Percentiles rank a stretch among this genome's conserved stretches.
Conservation (phyloP, 2,888 invertebrate species). For the Thymelicus acteon region DNA sequence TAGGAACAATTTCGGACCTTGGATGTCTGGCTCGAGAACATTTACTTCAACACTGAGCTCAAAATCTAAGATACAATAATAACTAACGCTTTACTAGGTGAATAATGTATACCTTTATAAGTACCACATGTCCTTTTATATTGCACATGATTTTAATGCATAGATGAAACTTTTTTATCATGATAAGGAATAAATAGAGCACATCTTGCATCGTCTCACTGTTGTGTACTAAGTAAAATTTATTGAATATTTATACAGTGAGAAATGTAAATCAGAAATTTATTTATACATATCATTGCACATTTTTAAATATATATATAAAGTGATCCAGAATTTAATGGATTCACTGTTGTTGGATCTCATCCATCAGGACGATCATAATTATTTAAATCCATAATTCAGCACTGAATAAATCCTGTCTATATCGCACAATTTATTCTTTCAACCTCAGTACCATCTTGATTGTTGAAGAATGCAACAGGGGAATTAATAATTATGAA, state of each 20-base stretch:
- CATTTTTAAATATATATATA: background rate
- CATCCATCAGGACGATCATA: background rate
- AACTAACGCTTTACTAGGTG: conserved; percentile 79
- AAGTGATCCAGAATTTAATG: background rate
- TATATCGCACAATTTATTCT: no score
- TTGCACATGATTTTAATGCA: conserved; percentile 59
- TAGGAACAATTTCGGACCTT: conserved; percentile 19
- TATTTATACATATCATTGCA: conserved; percentile 15
- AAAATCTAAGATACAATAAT: conserved; percentile 73
- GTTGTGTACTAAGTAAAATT: background rate
- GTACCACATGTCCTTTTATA: conserved; percentile 60
- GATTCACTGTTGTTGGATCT: background rate
- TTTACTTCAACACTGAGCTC: conserved; percentile 52
- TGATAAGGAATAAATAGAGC: conserved; percentile 16
- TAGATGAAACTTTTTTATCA: conserved; percentile 13
- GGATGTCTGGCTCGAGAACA: conserved; percentile 16
- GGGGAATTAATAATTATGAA: no score
- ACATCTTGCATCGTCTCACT: conserved; percentile 6
- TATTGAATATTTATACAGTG: conserved; percentile 10
- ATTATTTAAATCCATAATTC: no score
- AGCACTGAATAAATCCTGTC: no score
- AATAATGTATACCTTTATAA: conserved; percentile 52
- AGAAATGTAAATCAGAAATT: conserved; percentile 6
- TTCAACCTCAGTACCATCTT: no score
- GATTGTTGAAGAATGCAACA: no score